Evolutionary conservation across 2,797 vertebrate species (phyloP), one percentile per base, ranked within the genome.

Genomic region (Anomalospiza imberbis): DNA sequence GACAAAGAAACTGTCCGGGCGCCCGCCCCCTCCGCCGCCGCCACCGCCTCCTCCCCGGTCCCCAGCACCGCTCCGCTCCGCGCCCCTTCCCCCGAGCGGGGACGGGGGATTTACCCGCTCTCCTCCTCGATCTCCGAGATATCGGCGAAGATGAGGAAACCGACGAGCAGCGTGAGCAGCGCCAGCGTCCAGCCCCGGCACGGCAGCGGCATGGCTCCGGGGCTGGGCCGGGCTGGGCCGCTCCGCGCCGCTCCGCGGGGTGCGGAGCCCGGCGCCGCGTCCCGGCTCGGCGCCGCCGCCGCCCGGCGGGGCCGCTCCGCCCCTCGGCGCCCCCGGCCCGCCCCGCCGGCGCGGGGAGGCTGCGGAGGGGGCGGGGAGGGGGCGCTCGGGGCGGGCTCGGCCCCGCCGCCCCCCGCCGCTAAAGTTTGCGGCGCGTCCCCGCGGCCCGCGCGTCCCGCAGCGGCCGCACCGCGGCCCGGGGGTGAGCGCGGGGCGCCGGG

Each of bases 71-170:
- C 73, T 36, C 48, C 62, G 70, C 73, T 36, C 80, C 68, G 76
- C 81, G 53, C 74, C 79, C 77, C 34, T 42, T 74, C 38, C 61
- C 48, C 81, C 25, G 72, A 76, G 6, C 28, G 25, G n/a, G 19
- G 48, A 50, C 58, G n/a, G 88, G 60, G 15, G 10, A 98, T 98
- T 98, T 98, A 99, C 99, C 98, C 98, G 96, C 98, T 98, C 96
- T 99, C 98, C 98, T 99, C 98, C 92, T 99, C 98, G 96, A 99
- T 98, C 98, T 99, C 98, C 84, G 99, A 98, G 87, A 99, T 98
- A 97, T 99, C 99, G 18, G 98, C 98, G 91, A 99, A 97, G 65
- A 99, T 98, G 70, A 99, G 95, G 90, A 99, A 97, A 67, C 99
- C 97, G 80, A 98, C 98, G 40, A 99, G 97, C 93, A 99, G 97